Evolutionary conservation across 92 coral and sea anemone species (phyloP).

Genomic region (Umimayanthus chanpuru): DNA sequence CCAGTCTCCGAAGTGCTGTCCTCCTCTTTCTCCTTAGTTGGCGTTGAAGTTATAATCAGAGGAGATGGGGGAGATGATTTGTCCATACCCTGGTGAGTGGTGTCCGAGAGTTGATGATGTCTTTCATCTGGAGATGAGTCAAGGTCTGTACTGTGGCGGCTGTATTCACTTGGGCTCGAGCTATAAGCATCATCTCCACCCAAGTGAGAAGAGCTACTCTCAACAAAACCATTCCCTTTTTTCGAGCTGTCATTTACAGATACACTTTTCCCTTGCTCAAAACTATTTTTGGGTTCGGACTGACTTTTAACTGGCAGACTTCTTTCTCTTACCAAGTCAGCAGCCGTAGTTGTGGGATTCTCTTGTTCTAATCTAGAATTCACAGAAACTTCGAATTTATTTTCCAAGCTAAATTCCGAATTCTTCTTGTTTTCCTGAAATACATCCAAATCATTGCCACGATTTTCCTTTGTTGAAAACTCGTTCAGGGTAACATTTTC

Average conservation of each 20-base stretch:
- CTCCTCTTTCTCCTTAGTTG: constrained; percentile 53
- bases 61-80: constrained; percentile 70
- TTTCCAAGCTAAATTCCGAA: constrained; percentile 14
- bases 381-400: neutral
- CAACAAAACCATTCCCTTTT: neutral
- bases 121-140: constrained; percentile 15
- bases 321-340: neutral
- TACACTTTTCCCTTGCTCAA: neutral
- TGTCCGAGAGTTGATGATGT: neutral
- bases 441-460: neutral
- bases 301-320: neutral
- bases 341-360: neutral
- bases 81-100: neutral
- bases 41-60: constrained; percentile 74
- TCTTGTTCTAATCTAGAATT: constrained; percentile 19
- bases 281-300: neutral
- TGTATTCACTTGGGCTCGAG: constrained; percentile 1
- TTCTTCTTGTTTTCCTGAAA: constrained; percentile 32
- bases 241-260: neutral
- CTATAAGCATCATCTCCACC: neutral
- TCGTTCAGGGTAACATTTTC: neutral
- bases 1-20: constrained; percentile 45
- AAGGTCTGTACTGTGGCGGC: neutral
- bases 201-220: neutral
- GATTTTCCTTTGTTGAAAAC: neutral